Evolutionary conservation across 2,888 invertebrate species (phyloP).

Genomic region (Taphrorychus bicolor): DNA sequence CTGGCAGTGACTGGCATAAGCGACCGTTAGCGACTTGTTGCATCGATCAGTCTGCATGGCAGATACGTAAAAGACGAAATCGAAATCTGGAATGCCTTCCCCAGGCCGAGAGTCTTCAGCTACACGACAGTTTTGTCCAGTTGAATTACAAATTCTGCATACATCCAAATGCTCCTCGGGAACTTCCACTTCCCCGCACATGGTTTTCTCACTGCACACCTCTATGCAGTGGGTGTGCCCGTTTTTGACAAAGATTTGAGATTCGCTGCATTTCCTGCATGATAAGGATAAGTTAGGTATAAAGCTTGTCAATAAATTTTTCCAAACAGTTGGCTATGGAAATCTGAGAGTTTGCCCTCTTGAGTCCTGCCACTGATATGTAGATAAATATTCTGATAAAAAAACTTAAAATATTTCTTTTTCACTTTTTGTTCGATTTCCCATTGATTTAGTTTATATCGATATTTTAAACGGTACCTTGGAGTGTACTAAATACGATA

Average conservation of each 20-base stretch:
- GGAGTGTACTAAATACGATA: too few species aligned
- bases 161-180: slow-evolving; percentile 94
- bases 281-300: background rate
- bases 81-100: slow-evolving; percentile 78
- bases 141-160: slow-evolving; percentile 87
- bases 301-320: too few species aligned
- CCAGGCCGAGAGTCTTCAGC: slow-evolving; percentile 66
- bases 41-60: slow-evolving; percentile 94
- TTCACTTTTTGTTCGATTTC: too few species aligned
- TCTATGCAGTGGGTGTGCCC: slow-evolving; percentile 88
- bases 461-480: too few species aligned
- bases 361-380: too few species aligned
- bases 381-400: too few species aligned
- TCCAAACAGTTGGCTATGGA: too few species aligned
- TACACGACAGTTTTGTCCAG: slow-evolving; percentile 80
- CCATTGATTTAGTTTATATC: too few species aligned
- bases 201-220: slow-evolving; percentile 80
- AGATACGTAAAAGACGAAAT: slow-evolving; percentile 97
- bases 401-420: too few species aligned
- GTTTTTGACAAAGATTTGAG: slow-evolving; percentile 85
- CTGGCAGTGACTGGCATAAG: slow-evolving; percentile 98
- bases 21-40: slow-evolving; percentile 88
- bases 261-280: slow-evolving; percentile 83
- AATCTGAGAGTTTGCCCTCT: too few species aligned
- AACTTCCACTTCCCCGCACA: slow-evolving; percentile 95